phyloP scores from a whole-genome alignment of 2,797 vertebrate species.

The Megalops cyprinoides region DNA sequence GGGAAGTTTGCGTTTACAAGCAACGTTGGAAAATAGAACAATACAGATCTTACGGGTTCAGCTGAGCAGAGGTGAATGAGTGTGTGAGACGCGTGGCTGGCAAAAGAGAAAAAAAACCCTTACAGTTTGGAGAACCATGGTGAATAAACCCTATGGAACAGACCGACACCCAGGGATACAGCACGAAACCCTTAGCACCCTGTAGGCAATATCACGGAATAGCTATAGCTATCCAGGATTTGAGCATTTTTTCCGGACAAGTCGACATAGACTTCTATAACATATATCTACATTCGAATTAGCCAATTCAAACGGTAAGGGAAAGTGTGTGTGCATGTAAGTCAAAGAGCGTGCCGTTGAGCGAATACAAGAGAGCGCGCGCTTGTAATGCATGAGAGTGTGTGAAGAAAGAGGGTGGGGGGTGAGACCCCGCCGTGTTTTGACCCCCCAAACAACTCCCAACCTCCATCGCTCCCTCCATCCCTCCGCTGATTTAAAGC shows the following conservation, averaged over 20 bases:
- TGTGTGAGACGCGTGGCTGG: neutral
- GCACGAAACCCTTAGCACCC: neutral
- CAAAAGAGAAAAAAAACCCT: neutral
- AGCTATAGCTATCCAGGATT: neutral
- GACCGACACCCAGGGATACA: too few relatives aligned
- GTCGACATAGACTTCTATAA: too few relatives aligned
- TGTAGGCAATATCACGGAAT: neutral
- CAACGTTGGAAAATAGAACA: neutral
- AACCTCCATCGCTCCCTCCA: conserved; percentile 56
- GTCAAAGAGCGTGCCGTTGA: conserved; percentile 39
- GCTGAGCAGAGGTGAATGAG: conserved; percentile 5
- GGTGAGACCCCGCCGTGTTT: conserved; percentile 76
- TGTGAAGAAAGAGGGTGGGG: conserved; percentile 52
- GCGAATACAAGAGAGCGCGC: conserved; percentile 56
- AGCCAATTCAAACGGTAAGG: conserved; percentile 7
- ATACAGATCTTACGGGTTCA: neutral
- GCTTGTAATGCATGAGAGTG: conserved; percentile 60
- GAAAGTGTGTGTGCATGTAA: conserved; percentile 20
- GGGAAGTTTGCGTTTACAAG: neutral
- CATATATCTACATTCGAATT: conserved; percentile 3
- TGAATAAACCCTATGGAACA: neutral
- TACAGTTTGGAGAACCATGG: neutral
- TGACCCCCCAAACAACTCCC: conserved; percentile 78
- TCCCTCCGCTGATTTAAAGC: conserved; percentile 60
- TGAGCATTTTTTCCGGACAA: neutral